Percentiles rank a stretch among this genome's conserved stretches.
Conservation (phyloP, 23 tunicate species). For the Ciona savignyi region DNA sequence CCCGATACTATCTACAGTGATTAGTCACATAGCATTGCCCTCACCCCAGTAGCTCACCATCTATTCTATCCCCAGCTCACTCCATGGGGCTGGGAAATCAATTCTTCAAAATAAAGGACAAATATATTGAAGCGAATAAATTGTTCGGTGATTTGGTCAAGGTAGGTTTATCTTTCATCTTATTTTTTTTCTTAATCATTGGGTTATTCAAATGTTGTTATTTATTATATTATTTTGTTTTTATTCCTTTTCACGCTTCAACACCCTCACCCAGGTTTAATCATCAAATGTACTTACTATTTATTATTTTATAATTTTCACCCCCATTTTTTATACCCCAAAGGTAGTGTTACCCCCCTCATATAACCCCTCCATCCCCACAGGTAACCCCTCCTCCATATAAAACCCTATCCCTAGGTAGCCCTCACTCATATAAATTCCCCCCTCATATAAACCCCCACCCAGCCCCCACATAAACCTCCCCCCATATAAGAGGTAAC, state of each 20-base stretch:
- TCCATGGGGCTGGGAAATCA: constrained; percentile 97
- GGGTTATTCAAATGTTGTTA: not conserved
- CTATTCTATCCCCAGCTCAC: constrained; percentile 55
- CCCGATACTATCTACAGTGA: no score
- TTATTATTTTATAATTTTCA: no score
- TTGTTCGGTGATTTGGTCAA: constrained; percentile 92
- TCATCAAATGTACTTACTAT: not conserved
- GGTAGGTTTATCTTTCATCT: constrained; percentile 25
- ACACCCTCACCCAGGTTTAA: no score
- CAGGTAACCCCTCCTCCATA: not conserved
- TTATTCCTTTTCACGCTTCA: no score
- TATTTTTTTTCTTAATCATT: not conserved
- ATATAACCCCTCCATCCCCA: not conserved
- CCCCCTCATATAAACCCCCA: no score
- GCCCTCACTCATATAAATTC: no score
- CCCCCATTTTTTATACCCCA: not conserved
- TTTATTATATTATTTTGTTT: not conserved
- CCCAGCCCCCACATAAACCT: no score
- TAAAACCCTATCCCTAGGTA: no score
- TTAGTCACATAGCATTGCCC: no score
- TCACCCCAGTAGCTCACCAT: no score
- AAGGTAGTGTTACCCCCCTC: not conserved
- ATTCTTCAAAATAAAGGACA: constrained; percentile 81
- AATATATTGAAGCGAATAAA: constrained; percentile 86
- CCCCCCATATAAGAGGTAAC: no score